Evolutionary conservation across 2,113 vertebrate genomes (phyloP), one percentile per base, ranked within the genome.

Genomic region (Tauraco erythrolophus): DNA sequence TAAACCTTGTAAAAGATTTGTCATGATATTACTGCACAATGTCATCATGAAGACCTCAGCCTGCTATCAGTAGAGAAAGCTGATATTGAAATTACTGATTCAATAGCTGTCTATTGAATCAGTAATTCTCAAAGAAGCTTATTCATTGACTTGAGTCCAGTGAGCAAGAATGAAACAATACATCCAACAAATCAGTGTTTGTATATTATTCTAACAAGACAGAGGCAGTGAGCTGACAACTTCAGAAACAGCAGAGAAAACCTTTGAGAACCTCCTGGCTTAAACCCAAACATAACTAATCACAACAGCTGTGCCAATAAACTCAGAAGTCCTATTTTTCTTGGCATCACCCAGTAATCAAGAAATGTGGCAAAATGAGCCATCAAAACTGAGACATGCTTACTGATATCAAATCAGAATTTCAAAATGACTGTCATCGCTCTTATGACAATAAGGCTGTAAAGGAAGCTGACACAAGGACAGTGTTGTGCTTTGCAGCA

Each of bases 271-370:
- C 39, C 51, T 89, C 16, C 30, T 87, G 93, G 84, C 84, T 91
- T 71, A 66, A 92, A 87, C 27, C 65, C 87, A 89, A 91, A 84
- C 48, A 56, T 82, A 97, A 81, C 37, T 80, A 89, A 92, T 75
- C 48, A 89, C 51, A 87, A 57, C 65, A 94, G 76, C 93, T 95
- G 92, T 94, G 77, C 84, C 87, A 92, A 93, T 91, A 78, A 94
- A 68, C 81, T 64, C 84, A 31, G 30, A 94, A 82, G 45, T 68
- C 21, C 31, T 75, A 13, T 76, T 91, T 87, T 56, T n/a, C n/a
- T 85, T 89, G 81, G 88, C 35, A 88, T 68, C 41, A 54, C 11
- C 43, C 10, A 71, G 24, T 53, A 90, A 94, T 69, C 46, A 76
- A 79, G 61, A 65, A 78, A 91, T 7, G 28, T 23, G 18, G 39